These are phyloP conservation scores for Percopsis omiscomaycus DNA, from an alignment of 2,797 vertebrate species.

Conservation along the genomic window DNA sequence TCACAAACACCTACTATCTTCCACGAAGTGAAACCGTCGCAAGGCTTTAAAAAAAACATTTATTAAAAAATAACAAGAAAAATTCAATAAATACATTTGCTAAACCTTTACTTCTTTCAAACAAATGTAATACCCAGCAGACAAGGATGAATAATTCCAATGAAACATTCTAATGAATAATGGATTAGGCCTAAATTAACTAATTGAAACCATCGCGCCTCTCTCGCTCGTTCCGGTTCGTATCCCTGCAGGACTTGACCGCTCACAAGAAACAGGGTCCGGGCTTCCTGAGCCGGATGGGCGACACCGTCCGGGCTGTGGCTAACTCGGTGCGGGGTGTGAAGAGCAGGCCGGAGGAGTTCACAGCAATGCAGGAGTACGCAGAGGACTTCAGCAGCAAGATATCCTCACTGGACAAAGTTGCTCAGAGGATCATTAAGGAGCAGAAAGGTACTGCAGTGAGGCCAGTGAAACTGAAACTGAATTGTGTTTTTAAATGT, in stretches of 20 bases:
- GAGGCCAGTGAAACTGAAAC: background rate
- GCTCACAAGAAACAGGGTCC: constrained; percentile 91
- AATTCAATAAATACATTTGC: too few relatives aligned
- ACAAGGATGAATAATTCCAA: too few relatives aligned
- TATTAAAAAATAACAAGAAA: too few relatives aligned
- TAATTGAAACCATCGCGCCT: background rate
- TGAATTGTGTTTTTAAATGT: too few relatives aligned
- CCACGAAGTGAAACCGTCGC: too few relatives aligned
- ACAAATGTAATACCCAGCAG: too few relatives aligned
- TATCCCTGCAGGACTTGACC: constrained; percentile 80
- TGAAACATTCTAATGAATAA: too few relatives aligned
- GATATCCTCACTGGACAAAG: constrained; percentile 87
- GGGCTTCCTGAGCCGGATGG: constrained; percentile 87
- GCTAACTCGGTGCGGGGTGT: constrained; percentile 86
- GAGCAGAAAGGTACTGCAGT: constrained; percentile 84
- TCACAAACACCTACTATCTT: too few relatives aligned
- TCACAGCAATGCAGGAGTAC: constrained; percentile 85
- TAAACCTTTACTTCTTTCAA: too few relatives aligned
- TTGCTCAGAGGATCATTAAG: constrained; percentile 91
- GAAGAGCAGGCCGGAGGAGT: constrained; percentile 85
- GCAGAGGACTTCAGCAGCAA: constrained; percentile 88
- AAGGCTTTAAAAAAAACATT: too few relatives aligned
- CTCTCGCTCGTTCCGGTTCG: too few relatives aligned
- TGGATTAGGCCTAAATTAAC: background rate
- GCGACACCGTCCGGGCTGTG: constrained; percentile 88